phyloP scores from a whole-genome alignment of 2,888 invertebrate genomes.

The Napeogenes inachia region DNA sequence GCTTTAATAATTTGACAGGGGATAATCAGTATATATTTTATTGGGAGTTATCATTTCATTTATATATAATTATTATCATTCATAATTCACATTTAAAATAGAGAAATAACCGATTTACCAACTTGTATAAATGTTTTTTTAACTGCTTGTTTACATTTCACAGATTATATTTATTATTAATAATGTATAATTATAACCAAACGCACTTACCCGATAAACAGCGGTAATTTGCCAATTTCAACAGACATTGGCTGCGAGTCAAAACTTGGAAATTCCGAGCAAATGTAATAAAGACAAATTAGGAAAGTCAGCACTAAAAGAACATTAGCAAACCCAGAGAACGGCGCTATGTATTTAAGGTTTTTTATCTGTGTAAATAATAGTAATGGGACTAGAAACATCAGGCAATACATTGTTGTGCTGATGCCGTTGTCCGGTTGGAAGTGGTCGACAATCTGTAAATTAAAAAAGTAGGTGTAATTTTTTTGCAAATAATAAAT shows the following conservation, averaged over 20 bases:
- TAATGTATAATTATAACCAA: background rate
- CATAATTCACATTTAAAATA: too few species aligned
- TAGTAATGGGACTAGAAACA: conserved; percentile 61
- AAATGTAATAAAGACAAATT: conserved; percentile 90
- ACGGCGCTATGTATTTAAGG: conserved; percentile 90
- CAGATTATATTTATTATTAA: background rate
- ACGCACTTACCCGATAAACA: conserved; percentile 84
- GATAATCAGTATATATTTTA: too few species aligned
- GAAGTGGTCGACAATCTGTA: conserved; percentile 60
- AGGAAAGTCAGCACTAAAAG: conserved; percentile 86
- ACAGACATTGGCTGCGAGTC: conserved; percentile 75
- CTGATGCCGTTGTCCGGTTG: conserved; percentile 40
- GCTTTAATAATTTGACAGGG: too few species aligned
- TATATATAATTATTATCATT: too few species aligned
- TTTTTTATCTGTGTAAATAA: conserved; percentile 80
- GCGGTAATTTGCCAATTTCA: conserved; percentile 80
- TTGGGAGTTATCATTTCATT: too few species aligned
- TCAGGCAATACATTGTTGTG: conserved; percentile 56
- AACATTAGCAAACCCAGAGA: conserved; percentile 91
- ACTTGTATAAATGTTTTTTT: too few species aligned
- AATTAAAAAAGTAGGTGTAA: conserved; percentile 12
- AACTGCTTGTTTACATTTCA: background rate
- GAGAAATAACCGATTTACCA: too few species aligned
- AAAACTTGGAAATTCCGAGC: conserved; percentile 70
- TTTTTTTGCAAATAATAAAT: too few species aligned